Conservation (phyloP, 2,113 vertebrate genomes). For the Nanorana parkeri region DNA sequence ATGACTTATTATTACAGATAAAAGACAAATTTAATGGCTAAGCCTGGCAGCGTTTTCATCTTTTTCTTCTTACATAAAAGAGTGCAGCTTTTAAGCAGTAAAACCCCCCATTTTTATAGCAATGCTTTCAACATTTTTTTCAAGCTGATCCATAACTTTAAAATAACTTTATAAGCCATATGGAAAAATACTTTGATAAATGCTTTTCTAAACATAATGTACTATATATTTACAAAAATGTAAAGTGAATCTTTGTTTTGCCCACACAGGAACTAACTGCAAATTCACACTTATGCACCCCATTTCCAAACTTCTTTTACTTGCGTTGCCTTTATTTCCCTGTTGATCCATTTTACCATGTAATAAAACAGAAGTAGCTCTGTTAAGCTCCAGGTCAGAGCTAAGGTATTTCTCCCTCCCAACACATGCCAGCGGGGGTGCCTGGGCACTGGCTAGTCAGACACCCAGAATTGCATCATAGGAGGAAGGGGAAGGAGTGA, state of each 20-base stretch:
- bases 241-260: background rate
- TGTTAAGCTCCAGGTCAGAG: too few species aligned
- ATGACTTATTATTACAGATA: conserved; percentile 55
- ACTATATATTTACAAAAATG: conserved; percentile 14
- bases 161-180: background rate
- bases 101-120: conserved; percentile 19
- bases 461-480: too few species aligned
- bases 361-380: too few species aligned
- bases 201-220: background rate
- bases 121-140: conserved; percentile 34
- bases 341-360: too few species aligned
- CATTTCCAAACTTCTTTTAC: too few species aligned
- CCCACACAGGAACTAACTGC: too few species aligned
- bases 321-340: too few species aligned
- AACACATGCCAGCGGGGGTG: too few species aligned
- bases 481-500: too few species aligned
- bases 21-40: conserved; percentile 50
- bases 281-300: too few species aligned
- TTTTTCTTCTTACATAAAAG: conserved; percentile 49
- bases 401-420: too few species aligned
- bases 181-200: background rate
- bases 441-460: too few species aligned
- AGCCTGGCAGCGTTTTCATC: conserved; percentile 40
- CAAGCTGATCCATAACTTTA: conserved; percentile 24
- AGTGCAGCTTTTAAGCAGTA: conserved; percentile 36